Conservation (phyloP, 2,113 vertebrate genomes). For the Pseudorhombus dupliciocellatus region DNA sequence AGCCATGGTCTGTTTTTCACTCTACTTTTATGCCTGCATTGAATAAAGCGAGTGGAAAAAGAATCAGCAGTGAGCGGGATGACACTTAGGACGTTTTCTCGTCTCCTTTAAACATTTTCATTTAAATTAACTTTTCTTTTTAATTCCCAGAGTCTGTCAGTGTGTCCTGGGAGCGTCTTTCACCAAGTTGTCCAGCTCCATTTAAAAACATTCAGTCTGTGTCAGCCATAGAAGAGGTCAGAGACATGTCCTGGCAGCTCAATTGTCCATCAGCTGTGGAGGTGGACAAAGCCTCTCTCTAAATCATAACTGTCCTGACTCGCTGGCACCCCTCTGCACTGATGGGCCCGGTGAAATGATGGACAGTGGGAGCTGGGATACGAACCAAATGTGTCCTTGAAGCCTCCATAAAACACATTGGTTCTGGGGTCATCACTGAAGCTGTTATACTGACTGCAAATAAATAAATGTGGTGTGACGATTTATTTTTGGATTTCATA, state of each 20-base stretch:
- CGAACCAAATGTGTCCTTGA: constrained; percentile 19
- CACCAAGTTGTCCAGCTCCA: constrained; percentile 2
- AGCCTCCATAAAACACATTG: not conserved
- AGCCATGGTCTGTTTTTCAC: constrained; percentile 51
- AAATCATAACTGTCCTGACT: constrained; percentile 13
- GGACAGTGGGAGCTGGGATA: not conserved
- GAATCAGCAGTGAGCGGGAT: not conserved
- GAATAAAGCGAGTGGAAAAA: not conserved
- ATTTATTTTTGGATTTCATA: no score
- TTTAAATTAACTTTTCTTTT: constrained; percentile 11
- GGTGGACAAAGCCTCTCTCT: not conserved
- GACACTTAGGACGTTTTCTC: not conserved
- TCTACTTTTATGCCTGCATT: constrained; percentile 20
- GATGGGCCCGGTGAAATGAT: constrained; percentile 20
- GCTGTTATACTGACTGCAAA: not conserved
- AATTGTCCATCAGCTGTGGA: constrained; percentile 12
- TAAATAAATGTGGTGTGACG: fast-evolving
- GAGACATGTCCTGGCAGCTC: constrained; percentile 1
- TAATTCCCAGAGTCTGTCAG: constrained; percentile 6
- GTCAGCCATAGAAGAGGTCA: not conserved
- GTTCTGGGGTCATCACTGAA: not conserved
- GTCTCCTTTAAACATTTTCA: not conserved
- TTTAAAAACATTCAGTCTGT: constrained; percentile 4
- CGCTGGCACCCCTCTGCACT: not conserved
- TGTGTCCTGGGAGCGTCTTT: not conserved